Percentiles rank a stretch among this genome's conserved stretches.
phyloP scores from a whole-genome alignment of 23 tunicate genomes.

The Halocynthia aurantium region DNA sequence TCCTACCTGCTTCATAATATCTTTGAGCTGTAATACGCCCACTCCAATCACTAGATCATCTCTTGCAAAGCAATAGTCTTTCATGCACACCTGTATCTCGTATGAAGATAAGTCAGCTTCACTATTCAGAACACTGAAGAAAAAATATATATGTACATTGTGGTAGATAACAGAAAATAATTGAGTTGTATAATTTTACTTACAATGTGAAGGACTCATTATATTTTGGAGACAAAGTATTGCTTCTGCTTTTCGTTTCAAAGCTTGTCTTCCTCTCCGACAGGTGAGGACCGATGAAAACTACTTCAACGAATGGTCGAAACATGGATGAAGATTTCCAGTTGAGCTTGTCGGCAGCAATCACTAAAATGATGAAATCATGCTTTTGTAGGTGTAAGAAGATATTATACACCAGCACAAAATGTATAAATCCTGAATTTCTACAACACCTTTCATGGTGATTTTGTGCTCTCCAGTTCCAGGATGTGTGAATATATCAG shows the following conservation, averaged over 20 bases:
- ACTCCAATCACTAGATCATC: conserved; percentile 82
- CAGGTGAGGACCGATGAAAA: conserved; percentile 87
- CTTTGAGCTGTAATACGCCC: conserved; percentile 45
- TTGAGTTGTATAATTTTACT: not conserved
- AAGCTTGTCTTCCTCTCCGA: conserved; percentile 28
- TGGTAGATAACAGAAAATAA: not conserved
- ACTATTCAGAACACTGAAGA: conserved; percentile 40
- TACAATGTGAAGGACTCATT: conserved; percentile 55
- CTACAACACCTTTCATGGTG: conserved; percentile 61
- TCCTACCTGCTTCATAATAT: conserved; percentile 9
- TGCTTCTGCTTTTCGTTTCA: conserved; percentile 60
- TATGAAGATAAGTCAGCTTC: conserved; percentile 33
- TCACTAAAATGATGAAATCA: not conserved
- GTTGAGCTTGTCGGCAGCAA: conserved; percentile 47
- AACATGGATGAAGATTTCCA: conserved; percentile 74
- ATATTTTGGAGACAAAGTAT: conserved; percentile 69
- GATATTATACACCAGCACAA: not conserved
- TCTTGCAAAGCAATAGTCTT: conserved; percentile 88
- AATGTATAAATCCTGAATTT: not conserved
- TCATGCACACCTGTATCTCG: conserved; percentile 76
- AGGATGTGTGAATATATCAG: conserved; percentile 79
- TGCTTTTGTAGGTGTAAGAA: not conserved
- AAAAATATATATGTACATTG: not conserved
- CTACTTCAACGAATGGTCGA: conserved; percentile 90
- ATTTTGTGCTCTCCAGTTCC: conserved; percentile 84